Evolutionary conservation across 2,888 invertebrate species (phyloP), one percentile per base, ranked within the genome.

Genomic region (Aphidius colemani): DNA sequence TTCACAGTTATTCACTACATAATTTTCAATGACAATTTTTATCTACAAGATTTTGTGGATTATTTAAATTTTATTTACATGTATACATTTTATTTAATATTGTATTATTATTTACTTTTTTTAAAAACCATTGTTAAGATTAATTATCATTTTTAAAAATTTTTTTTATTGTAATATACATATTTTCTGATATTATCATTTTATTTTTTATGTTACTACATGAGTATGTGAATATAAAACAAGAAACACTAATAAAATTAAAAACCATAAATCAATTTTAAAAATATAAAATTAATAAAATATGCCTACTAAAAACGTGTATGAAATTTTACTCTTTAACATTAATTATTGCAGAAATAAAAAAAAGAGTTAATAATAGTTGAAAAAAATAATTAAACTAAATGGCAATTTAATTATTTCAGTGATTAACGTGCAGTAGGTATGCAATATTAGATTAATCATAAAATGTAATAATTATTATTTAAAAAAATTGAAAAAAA

Each of bases 401-500:
- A 64, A 62, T 64, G 60, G 51, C 43, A 46, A 53, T 60, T 40
- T 50, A 51, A 18, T 30, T 60, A 61, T 64, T 63, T 46, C 53
- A 68, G 59, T 61, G 60, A 60, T 66, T 69, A 67, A 68, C 70
- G 64, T 70, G 71, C 66, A 62, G 67, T 72, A 74, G 71, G 69
- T 67, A 74, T 75, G 79, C 79, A 78, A 79, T 79, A 79, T 72
- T 79, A 79, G 77, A 41, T 66, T 60, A 67, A 70, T 66, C 78
- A 75, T 76, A 71, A 72, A 30, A 18, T 48, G 13, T 7, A 7
- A 13, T 13, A 13, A 48, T 48, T 13, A 48, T 48, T 48, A 13
- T 48, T 55, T 69, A 72, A 72, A 69, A 60, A 62, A 57, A 51
- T 67, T 70, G 71, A 74, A 73, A 74, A 67, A 73, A 77, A 75